Base-by-base conservation (phyloP, 2,113 vertebrate genomes). In the Astur gentilis region DNA sequence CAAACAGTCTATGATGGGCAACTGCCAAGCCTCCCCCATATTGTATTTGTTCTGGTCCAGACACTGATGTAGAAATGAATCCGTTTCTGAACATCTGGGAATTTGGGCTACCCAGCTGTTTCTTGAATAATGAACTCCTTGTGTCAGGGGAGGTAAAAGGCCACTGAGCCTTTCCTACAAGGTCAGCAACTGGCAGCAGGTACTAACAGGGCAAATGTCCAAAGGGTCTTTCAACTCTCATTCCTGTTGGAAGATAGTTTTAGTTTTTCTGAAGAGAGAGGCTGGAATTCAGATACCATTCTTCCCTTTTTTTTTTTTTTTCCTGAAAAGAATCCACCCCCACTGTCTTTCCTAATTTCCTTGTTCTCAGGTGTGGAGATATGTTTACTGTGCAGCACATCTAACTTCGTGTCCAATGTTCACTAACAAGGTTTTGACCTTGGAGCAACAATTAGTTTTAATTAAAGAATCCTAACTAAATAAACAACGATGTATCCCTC, bases 271-370 rank as follows among this genome's bases (percentile, higher is more conserved):
- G 32, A 84, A 71, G 12, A 44, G 22, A 71, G 5, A 23, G 23
- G 5, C 7, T 78, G 23, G 23, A 87, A 77, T 25, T 86, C 10
- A 45, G 40, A n/a, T 20, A 11, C 0, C 1, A 3, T 10, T 18
- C 5, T 3, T 2, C 6, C 2, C 1, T 27, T 40, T 16, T 1
- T 49, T 40, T 49, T 15, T 15, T 8, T 1, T 42, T 42, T 42
- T 16, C 1, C 32, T 27, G 6, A 29, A 62, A 78, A 78, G 23
- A 26, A 50, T 21, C 15, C 25, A 20, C 22, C 3, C 3, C 71
- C 5, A 2, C 12, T 62, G 3, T 73, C 31, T 40, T 72, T 52
- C 25, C 17, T 36, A 34, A 23, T 26, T 31, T 45, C 4, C 11
- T 36, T 36, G 1, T 77, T 57, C 55, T 72, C 31, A 77, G 9